These are phyloP conservation scores for Zoanthus solanderi DNA, from an alignment of 92 coral and sea anemone genomes.

Conservation along the genomic window DNA sequence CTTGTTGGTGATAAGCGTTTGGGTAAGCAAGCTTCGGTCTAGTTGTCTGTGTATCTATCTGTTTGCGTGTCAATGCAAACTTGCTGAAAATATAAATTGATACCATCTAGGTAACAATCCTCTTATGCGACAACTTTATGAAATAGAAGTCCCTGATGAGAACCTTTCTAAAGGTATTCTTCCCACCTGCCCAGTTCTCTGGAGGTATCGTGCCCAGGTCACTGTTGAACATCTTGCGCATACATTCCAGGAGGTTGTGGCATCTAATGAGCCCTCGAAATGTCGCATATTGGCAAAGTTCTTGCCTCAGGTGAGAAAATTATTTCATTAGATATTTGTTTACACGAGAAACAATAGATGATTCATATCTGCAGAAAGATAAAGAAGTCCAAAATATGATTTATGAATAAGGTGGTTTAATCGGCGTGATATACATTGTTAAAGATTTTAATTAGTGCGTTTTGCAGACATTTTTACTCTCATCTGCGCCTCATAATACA, in stretches of 20 bases:
- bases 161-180: conserved; percentile 42
- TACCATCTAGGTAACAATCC: conserved; percentile 65
- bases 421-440: no score
- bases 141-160: conserved; percentile 65
- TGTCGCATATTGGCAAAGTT: conserved; percentile 68
- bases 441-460: no score
- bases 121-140: conserved; percentile 80
- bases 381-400: no score
- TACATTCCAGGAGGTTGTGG: conserved; percentile 75
- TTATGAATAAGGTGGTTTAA: no score
- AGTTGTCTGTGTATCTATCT: not conserved
- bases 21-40: conserved; percentile 54
- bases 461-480: no score
- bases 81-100: no score
- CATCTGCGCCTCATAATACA: no score
- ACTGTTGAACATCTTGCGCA: conserved; percentile 81
- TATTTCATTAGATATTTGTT: not conserved
- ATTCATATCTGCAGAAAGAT: no score
- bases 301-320: conserved; percentile 55
- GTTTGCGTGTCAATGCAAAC: no score
- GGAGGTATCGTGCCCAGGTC: conserved; percentile 86
- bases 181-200: conserved; percentile 80
- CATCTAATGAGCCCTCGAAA: conserved; percentile 52
- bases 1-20: conserved; percentile 78
- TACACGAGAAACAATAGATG: no score